Evolutionary conservation across 1,140 invertebrate species (phyloP), one percentile per base, ranked within the genome.

Genomic region (Papilio machaon): DNA sequence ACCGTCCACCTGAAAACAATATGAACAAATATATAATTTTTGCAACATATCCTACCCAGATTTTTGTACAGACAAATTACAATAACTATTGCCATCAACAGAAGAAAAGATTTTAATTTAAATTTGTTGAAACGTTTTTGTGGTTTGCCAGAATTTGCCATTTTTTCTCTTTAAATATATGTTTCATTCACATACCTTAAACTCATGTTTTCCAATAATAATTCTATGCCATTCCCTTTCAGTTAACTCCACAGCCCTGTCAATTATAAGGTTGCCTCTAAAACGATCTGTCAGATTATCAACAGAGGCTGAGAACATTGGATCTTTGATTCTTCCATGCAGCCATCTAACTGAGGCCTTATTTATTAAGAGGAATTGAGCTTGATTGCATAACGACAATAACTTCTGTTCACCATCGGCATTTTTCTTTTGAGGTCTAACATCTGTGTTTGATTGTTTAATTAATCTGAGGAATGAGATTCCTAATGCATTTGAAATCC

Each of bases 361-460:
- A 90, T 97, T 98, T 17, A 99, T 95, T 30, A 99, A 90, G 54
- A 99, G 95, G 94, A 97, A 99, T 91, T 99, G 98, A 1, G 97
- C 98, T 95, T 99, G 96, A 94, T 99, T 99, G 6, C 97, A 96
- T 81, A 99, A 95, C 0, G 97, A 98, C 49, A 98, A 89, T 77
- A 95, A 88, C 82, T 95, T 94, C 38, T 91, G 84, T 9, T 92
- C 95, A 88, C 81, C 82, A 85, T 82, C 81, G n/a, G 82, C 60
- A 46, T 88, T 91, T 78, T 87, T 88, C 82, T 89, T 95, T 82
- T 90, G 84, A 60, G 82, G 77, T 83, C 94, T 90, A 75, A 93
- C 86, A 58, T 92, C 91, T 3, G 95, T 84, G 79, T 88, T 85
- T 11, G 90, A 95, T 91, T 98, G 97, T 83, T 95, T 95, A 43